Conservation (phyloP, 2,888 invertebrate genomes). For the Camptogramma bilineatum region DNA sequence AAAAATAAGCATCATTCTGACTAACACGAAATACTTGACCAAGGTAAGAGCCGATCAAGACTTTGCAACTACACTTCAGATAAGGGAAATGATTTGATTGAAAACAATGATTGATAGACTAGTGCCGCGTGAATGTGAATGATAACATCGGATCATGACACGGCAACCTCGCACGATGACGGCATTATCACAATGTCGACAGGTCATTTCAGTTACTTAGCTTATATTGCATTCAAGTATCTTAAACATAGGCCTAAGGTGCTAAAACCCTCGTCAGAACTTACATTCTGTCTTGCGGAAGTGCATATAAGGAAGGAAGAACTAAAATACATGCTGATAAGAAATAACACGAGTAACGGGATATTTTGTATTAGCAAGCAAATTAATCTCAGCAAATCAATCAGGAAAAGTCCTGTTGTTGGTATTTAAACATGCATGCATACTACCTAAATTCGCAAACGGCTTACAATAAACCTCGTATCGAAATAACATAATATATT, state of each 20-base stretch:
- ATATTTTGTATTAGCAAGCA: not conserved
- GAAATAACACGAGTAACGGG: not conserved
- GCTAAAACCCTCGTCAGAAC: too few relatives aligned
- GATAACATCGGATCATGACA: conserved; percentile 9
- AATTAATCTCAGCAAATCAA: too few relatives aligned
- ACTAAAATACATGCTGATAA: not conserved
- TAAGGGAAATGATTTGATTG: not conserved
- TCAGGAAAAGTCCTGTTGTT: too few relatives aligned
- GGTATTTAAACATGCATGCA: too few relatives aligned
- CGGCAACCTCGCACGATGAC: conserved; percentile 6
- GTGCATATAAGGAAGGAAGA: not conserved
- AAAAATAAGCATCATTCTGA: not conserved
- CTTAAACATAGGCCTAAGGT: too few relatives aligned
- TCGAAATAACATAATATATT: too few relatives aligned
- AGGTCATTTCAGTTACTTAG: conserved; percentile 12
- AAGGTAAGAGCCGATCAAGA: not conserved
- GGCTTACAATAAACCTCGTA: too few relatives aligned
- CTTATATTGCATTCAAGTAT: not conserved
- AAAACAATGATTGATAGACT: not conserved
- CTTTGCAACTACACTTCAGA: not conserved
- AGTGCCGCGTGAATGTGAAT: not conserved
- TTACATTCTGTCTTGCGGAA: too few relatives aligned
- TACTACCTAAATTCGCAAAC: too few relatives aligned
- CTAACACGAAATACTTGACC: not conserved
- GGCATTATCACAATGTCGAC: conserved; percentile 27